Percentiles rank a stretch among this genome's conserved stretches.
These are phyloP conservation scores for Mamestra configurata DNA, from an alignment of 1,140 invertebrate genomes.

Conservation along the genomic window DNA sequence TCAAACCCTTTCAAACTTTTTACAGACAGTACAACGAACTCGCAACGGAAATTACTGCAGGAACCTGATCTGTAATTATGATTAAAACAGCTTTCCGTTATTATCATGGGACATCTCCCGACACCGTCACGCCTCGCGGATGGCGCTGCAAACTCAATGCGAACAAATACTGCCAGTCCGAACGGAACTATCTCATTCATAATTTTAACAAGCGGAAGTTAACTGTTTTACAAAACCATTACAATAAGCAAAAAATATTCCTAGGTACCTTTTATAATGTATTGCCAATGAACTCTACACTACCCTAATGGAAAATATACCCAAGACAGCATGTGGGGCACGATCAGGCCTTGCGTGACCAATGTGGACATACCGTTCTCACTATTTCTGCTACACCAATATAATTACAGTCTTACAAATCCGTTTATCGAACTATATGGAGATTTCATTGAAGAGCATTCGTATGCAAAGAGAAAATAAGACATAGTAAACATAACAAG, in stretches of 20 bases:
- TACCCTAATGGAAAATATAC: slow-evolving; percentile 68
- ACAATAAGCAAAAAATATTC: slow-evolving; percentile 42
- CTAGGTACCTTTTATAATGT: neutral
- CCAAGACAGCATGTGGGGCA: slow-evolving; percentile 63
- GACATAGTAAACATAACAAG: neutral
- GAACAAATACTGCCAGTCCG: slow-evolving; percentile 60
- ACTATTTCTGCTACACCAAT: slow-evolving; percentile 1
- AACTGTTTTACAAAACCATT: slow-evolving; percentile 53
- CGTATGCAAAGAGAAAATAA: slow-evolving; percentile 1
- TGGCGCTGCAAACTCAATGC: slow-evolving; percentile 54
- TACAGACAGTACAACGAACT: slow-evolving; percentile 44
- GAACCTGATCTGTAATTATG: slow-evolving; percentile 58
- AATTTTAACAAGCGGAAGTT: slow-evolving; percentile 61
- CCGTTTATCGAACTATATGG: slow-evolving; percentile 16
- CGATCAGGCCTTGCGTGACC: slow-evolving; percentile 66
- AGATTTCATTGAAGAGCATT: slow-evolving; percentile 3
- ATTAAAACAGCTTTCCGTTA: slow-evolving; percentile 66
- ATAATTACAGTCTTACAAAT: slow-evolving; percentile 17
- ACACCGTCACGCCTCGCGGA: slow-evolving; percentile 72
- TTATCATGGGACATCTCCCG: slow-evolving; percentile 71
- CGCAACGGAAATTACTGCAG: slow-evolving; percentile 65
- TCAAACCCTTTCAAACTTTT: slow-evolving; percentile 9
- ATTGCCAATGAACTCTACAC: slow-evolving; percentile 58
- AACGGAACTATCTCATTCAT: slow-evolving; percentile 61
- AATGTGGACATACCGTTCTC: slow-evolving; percentile 56